Conservation (phyloP, 2,888 invertebrate genomes). For the Antitype chi region DNA sequence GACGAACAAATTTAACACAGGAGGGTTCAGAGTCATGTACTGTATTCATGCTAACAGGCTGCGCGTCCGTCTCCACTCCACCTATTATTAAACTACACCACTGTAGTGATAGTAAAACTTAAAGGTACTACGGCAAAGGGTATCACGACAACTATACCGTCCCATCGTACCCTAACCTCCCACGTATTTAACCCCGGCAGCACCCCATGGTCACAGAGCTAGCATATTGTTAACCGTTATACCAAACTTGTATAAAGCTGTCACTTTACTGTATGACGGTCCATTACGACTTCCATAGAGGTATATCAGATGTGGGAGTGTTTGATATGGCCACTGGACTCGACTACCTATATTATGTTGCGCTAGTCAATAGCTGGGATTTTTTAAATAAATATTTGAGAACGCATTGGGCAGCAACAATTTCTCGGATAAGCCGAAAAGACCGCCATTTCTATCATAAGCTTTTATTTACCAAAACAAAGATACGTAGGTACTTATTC, state of each 20-base stretch:
- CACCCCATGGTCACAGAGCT: conserved; percentile 11
- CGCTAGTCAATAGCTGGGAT: neutral
- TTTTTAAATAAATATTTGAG: neutral
- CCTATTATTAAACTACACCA: neutral
- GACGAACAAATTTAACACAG: too few relatives aligned
- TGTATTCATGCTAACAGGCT: too few relatives aligned
- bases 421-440: neutral
- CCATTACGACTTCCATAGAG: conserved; percentile 65
- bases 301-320: conserved; percentile 39
- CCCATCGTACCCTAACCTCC: conserved; percentile 1
- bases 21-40: too few relatives aligned
- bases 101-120: conserved; percentile 20
- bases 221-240: conserved; percentile 23
- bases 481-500: neutral
- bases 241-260: conserved; percentile 66
- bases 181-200: conserved; percentile 22
- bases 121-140: conserved; percentile 14
- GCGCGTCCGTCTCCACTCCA: neutral
- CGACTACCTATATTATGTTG: neutral
- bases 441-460: neutral
- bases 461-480: neutral
- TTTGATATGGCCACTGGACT: conserved; percentile 52
- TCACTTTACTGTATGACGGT: conserved; percentile 51
- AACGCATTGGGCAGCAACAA: neutral
- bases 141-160: neutral